Percentiles rank a stretch among this genome's conserved stretches.
These are phyloP conservation scores for Oriolus oriolus DNA, from an alignment of 2,113 vertebrate genomes.

Conservation along the genomic window DNA sequence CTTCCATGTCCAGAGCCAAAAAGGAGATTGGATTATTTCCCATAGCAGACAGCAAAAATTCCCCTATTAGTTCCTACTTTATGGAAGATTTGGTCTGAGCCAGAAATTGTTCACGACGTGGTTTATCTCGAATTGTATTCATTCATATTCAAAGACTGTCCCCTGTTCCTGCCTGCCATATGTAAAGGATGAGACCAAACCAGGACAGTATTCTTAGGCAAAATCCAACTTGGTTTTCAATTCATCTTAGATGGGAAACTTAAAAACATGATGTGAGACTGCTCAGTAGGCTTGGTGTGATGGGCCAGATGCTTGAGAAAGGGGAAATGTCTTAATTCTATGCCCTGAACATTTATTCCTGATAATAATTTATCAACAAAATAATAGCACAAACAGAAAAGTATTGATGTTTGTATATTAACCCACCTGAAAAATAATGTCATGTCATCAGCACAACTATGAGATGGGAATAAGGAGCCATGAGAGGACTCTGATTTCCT, in stretches of 20 bases:
- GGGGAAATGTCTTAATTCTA: not conserved
- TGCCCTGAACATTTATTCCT: not conserved
- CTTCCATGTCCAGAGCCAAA: not conserved
- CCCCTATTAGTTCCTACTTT: not conserved
- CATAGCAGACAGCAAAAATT: not conserved
- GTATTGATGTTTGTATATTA: not conserved
- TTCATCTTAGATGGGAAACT: not conserved
- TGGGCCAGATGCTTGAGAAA: not conserved
- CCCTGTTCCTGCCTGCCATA: rapidly evolving
- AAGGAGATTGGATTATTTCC: not conserved
- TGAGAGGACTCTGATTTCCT: not conserved
- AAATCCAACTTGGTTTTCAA: not conserved
- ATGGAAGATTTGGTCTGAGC: not conserved
- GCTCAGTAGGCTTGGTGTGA: not conserved
- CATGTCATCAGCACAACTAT: not conserved
- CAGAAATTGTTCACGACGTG: not conserved
- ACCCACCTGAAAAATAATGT: not conserved
- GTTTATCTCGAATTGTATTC: not conserved
- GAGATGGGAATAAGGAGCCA: not conserved
- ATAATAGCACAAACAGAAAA: not conserved
- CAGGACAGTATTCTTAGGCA: not conserved
- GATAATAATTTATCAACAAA: not conserved
- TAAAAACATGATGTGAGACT: not conserved
- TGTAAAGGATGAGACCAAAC: not conserved
- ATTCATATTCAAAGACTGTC: not conserved